These are phyloP conservation scores for Astyanax mexicanus DNA, from an alignment of 2,797 vertebrate genomes.

Conservation along the genomic window DNA sequence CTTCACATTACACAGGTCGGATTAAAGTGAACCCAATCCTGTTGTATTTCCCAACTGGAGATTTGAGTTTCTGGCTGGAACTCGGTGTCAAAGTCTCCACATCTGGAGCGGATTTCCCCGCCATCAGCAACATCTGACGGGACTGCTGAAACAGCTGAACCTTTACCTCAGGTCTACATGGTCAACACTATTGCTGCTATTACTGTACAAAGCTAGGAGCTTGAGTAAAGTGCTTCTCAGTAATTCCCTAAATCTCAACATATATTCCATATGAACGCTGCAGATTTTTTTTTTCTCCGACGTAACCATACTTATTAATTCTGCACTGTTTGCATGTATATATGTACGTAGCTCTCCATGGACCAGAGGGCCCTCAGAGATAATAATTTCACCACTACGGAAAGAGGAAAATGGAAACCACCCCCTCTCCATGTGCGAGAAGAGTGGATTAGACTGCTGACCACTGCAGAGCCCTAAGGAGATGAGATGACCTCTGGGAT, in stretches of 20 bases:
- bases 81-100: conserved; percentile 30
- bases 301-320: background rate
- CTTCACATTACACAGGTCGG: conserved; percentile 11
- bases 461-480: conserved; percentile 13
- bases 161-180: background rate
- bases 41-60: conserved; percentile 22
- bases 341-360: background rate
- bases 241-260: background rate
- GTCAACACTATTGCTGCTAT: background rate
- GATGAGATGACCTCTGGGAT: conserved; percentile 34
- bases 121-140: conserved; percentile 2
- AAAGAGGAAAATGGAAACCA: background rate
- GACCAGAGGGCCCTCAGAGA: background rate
- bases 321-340: background rate
- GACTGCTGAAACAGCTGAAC: conserved; percentile 30
- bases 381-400: conserved; percentile 5
- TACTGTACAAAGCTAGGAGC: background rate
- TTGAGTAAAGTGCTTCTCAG: background rate
- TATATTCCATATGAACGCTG: background rate
- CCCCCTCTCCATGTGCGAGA: background rate
- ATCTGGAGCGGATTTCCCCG: conserved; percentile 30
- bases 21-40: conserved; percentile 43
- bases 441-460: conserved; percentile 18
- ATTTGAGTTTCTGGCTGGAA: conserved; percentile 11
- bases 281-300: too few species aligned